Conservation (phyloP, 53 echinoderm and acorn worm species). For the Zoroaster sp. region DNA sequence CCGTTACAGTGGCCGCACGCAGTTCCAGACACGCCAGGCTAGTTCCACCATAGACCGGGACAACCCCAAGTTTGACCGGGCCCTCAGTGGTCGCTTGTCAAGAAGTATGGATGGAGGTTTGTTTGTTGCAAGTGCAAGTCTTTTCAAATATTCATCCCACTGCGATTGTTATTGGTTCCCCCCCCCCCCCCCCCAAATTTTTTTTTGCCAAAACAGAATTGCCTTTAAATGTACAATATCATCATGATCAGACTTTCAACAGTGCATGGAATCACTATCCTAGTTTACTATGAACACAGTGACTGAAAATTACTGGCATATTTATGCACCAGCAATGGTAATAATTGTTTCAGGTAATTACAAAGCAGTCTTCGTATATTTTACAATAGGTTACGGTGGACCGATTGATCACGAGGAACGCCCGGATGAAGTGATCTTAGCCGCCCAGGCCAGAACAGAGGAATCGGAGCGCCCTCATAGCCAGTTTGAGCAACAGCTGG, state of each 20-base stretch:
- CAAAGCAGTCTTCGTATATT: background rate
- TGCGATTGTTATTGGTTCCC: no score
- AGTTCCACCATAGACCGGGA: constrained; percentile 90
- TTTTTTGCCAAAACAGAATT: background rate
- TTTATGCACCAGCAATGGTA: background rate
- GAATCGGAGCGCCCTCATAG: constrained; percentile 83
- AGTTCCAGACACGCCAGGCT: constrained; percentile 96
- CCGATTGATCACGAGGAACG: constrained; percentile 64
- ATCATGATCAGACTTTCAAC: background rate
- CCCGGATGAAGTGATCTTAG: constrained; percentile 71
- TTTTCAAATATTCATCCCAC: no score
- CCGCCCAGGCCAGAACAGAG: constrained; percentile 60
- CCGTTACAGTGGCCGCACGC: constrained; percentile 98
- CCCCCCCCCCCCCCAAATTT: no score
- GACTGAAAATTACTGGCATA: no score
- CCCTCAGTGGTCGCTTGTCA: constrained; percentile 62
- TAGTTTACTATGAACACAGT: no score
- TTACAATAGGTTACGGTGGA: constrained; percentile 62
- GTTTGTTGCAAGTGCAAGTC: no score
- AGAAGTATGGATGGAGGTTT: constrained; percentile 92
- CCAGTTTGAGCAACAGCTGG: constrained; percentile 74
- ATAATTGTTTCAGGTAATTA: background rate
- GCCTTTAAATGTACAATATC: background rate
- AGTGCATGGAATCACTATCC: no score
- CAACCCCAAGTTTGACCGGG: constrained; percentile 82